These are phyloP conservation scores for Eutolmus rufibarbis DNA, from an alignment of 2,888 invertebrate species.

Conservation along the genomic window DNA sequence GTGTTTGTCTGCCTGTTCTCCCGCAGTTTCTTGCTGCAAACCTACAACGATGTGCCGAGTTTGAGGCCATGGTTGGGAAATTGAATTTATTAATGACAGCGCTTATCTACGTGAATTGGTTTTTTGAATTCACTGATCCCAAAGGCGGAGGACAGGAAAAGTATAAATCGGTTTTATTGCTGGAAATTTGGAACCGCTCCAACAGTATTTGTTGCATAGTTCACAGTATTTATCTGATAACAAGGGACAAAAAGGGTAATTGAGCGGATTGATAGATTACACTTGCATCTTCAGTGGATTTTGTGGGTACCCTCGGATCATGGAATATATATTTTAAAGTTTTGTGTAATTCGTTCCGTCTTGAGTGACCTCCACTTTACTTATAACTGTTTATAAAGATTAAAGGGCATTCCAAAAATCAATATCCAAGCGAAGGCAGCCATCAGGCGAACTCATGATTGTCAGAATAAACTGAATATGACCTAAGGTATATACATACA, in stretches of 20 bases:
- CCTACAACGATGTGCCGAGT: slow-evolving; percentile 14
- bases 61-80: slow-evolving; percentile 45
- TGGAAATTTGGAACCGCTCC: slow-evolving; percentile 53
- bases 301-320: neutral
- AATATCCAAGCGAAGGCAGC: no score
- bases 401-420: no score
- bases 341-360: neutral
- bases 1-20: slow-evolving; percentile 15
- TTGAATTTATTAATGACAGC: slow-evolving; percentile 51
- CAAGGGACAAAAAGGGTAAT: slow-evolving; percentile 37
- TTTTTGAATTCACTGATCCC: slow-evolving; percentile 37
- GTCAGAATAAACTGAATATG: no score
- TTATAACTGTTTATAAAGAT: neutral
- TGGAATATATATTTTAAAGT: neutral
- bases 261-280: slow-evolving; percentile 33
- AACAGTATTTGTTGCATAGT: slow-evolving; percentile 58
- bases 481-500: neutral
- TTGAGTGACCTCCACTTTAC: neutral
- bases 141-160: neutral
- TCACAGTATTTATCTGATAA: slow-evolving; percentile 41
- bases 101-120: slow-evolving; percentile 49
- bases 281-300: neutral
- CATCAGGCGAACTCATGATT: no score
- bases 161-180: slow-evolving; percentile 42
- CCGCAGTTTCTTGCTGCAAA: neutral